Conservation (phyloP, 2,888 invertebrate genomes). For the Cephus rjabovi region DNA sequence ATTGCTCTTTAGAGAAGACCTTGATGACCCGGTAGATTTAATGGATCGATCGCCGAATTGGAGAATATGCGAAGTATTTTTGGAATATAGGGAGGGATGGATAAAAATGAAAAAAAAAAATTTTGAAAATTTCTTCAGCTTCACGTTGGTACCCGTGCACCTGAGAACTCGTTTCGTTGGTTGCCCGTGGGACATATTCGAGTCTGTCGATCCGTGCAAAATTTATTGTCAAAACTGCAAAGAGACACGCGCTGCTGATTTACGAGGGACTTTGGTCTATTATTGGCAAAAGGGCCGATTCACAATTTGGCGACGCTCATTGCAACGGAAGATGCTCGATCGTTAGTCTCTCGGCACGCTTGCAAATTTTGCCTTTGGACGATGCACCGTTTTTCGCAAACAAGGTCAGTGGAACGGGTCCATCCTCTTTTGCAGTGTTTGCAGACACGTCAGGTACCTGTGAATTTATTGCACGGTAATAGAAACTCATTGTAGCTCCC, state of each 20-base stretch:
- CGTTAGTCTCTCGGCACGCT: slow-evolving; percentile 26
- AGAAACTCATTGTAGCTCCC: neutral
- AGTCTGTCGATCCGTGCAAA: neutral
- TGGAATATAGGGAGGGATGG: no score
- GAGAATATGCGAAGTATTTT: neutral
- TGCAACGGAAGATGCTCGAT: neutral
- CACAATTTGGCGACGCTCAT: neutral
- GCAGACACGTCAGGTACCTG: slow-evolving; percentile 4
- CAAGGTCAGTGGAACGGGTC: slow-evolving; percentile 44
- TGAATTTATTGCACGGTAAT: slow-evolving; percentile 13
- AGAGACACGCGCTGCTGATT: slow-evolving; percentile 49
- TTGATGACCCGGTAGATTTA: neutral
- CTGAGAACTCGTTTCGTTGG: neutral
- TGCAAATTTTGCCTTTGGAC: slow-evolving; percentile 27
- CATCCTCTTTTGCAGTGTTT: neutral
- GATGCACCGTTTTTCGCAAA: slow-evolving; percentile 31
- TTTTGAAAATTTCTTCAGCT: neutral
- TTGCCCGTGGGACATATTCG: neutral
- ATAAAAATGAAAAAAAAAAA: neutral
- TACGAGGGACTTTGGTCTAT: slow-evolving; percentile 30
- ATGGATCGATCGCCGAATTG: neutral
- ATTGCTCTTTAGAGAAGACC: neutral
- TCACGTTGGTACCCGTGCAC: neutral
- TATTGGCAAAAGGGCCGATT: neutral
- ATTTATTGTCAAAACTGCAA: neutral